A percentile compares a stretch with the other conserved stretches of the same genome.
Conservation (phyloP, 2,888 invertebrate species). For the Beris morrisii region DNA sequence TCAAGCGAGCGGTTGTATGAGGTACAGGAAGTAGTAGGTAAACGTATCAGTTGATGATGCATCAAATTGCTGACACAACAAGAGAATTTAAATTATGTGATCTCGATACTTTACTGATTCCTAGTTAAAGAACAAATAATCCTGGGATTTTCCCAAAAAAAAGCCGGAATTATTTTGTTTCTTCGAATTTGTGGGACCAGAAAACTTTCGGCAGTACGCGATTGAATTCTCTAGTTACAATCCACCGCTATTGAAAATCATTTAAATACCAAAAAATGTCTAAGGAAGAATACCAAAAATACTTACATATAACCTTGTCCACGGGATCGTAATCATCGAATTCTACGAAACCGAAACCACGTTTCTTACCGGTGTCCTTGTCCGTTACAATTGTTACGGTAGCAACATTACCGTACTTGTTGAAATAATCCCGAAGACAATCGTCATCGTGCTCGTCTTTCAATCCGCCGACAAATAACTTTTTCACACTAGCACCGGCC, state of each 20-base stretch:
- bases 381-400: constrained; percentile 87
- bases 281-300: constrained; percentile 15
- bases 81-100: too few species aligned
- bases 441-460: constrained; percentile 92
- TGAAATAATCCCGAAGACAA: constrained; percentile 81
- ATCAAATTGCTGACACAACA: too few species aligned
- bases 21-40: too few species aligned
- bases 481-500: constrained; percentile 91
- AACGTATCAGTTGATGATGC: too few species aligned
- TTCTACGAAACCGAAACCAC: constrained; percentile 95
- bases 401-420: constrained; percentile 77
- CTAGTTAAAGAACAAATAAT: too few species aligned
- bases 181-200: too few species aligned
- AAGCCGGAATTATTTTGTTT: too few species aligned
- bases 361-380: constrained; percentile 89
- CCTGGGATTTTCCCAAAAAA: too few species aligned
- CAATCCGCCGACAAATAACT: constrained; percentile 91
- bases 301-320: constrained; percentile 92
- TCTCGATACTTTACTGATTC: too few species aligned
- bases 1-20: too few species aligned
- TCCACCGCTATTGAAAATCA: background rate
- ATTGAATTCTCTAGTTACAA: constrained; percentile 29
- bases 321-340: constrained; percentile 98
- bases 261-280: too few species aligned
- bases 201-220: background rate